Conservation (phyloP, 2,797 vertebrate species). For the Heterohyrax brucei region DNA sequence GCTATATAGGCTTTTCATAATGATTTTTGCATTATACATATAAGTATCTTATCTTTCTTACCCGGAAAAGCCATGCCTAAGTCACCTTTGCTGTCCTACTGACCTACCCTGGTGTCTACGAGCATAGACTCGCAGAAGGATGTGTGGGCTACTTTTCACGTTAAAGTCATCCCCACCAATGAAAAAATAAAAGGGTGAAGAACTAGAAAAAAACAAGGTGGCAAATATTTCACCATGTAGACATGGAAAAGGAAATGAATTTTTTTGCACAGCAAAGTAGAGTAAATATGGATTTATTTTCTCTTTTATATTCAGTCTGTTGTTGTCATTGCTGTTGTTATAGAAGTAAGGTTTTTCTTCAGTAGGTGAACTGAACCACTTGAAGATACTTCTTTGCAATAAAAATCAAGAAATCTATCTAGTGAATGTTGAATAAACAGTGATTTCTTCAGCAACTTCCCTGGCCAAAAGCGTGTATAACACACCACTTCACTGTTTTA, state of each 20-base stretch:
- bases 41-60: not conserved
- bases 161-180: not conserved
- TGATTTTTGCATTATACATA: fast-evolving
- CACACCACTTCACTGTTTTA: constrained; percentile 29
- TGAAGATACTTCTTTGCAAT: not conserved
- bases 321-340: not conserved
- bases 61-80: fast-evolving
- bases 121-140: not conserved
- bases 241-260: not conserved
- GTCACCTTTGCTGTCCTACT: not conserved
- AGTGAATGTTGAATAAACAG: not conserved
- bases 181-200: not conserved
- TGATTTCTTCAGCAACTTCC: constrained; percentile 39
- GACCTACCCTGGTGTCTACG: fast-evolving
- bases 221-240: not conserved
- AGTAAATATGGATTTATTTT: not conserved
- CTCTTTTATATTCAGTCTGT: not conserved
- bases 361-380: not conserved
- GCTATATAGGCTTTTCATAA: fast-evolving
- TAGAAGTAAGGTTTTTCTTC: not conserved
- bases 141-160: not conserved
- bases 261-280: not conserved
- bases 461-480: not conserved
- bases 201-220: not conserved
- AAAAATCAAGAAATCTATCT: constrained; percentile 2